Evolutionary conservation across 1,140 invertebrate species (phyloP).

Genomic region (Eumaeus atala): DNA sequence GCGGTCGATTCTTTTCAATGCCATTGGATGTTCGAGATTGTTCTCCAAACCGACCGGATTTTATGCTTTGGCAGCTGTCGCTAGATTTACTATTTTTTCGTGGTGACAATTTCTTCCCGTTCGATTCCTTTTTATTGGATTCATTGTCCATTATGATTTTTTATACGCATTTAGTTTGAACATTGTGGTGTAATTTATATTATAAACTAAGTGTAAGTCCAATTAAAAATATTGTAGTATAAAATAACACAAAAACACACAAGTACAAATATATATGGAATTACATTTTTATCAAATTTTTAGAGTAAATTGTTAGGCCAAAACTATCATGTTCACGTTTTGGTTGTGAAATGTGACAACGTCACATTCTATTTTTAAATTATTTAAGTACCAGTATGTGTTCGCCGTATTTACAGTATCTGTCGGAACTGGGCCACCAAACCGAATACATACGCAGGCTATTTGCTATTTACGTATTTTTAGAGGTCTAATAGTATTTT

Average conservation of each 20-base stretch:
- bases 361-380: too few species aligned
- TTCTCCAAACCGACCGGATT: slow-evolving; percentile 26
- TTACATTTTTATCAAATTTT: slow-evolving; percentile 4
- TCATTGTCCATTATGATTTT: slow-evolving; percentile 68
- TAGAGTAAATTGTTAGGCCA: background rate
- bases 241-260: slow-evolving; percentile 1
- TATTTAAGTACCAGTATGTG: too few species aligned
- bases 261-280: background rate
- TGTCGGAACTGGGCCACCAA: too few species aligned
- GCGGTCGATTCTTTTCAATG: slow-evolving; percentile 46
- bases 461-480: too few species aligned
- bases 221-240: background rate
- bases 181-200: slow-evolving; percentile 11
- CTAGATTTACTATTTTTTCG: slow-evolving; percentile 57
- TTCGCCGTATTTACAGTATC: too few species aligned
- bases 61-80: slow-evolving; percentile 44
- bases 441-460: too few species aligned
- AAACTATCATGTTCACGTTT: too few species aligned
- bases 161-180: slow-evolving; percentile 29
- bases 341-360: too few species aligned
- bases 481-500: too few species aligned
- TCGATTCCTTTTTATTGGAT: slow-evolving; percentile 64
- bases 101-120: slow-evolving; percentile 60
- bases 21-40: slow-evolving; percentile 44
- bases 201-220: background rate